Evolutionary conservation across 2,797 vertebrate species (phyloP).

Genomic region (Eulemur coronatus): DNA sequence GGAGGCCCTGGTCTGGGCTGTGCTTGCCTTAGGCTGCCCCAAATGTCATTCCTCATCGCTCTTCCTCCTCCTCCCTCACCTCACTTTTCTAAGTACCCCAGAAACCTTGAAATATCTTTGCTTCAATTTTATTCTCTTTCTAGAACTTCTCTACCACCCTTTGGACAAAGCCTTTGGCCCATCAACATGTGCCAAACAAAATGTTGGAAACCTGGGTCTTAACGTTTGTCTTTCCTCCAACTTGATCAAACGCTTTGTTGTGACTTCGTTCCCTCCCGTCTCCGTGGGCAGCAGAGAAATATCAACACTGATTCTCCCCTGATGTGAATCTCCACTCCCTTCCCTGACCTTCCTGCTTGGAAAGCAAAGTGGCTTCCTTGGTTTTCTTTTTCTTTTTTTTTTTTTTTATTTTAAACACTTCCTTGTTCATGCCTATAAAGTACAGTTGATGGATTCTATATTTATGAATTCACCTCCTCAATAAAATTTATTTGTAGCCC

Average conservation of each 20-base stretch:
- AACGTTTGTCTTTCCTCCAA: neutral
- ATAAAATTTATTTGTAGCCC: neutral
- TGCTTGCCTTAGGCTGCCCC: neutral
- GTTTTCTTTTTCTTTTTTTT: neutral
- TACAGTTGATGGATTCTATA: accelerated
- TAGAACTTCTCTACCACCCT: neutral
- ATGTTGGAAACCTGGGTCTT: neutral
- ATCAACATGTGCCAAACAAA: neutral
- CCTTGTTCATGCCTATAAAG: neutral
- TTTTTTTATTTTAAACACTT: too few relatives aligned
- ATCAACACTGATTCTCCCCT: neutral
- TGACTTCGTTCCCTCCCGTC: neutral
- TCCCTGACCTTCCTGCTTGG: too few relatives aligned
- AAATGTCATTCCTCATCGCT: neutral
- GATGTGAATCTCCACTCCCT: neutral
- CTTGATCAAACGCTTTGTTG: neutral
- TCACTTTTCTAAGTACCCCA: neutral
- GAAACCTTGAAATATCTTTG: neutral
- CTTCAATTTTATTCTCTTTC: neutral
- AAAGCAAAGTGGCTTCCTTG: neutral
- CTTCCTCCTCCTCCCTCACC: neutral
- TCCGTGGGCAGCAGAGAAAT: neutral
- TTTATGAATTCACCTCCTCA: neutral
- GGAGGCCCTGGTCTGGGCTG: neutral
- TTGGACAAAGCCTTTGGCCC: neutral